Base-by-base conservation (phyloP, 2,888 invertebrate genomes). In the Meteorus colon region DNA sequence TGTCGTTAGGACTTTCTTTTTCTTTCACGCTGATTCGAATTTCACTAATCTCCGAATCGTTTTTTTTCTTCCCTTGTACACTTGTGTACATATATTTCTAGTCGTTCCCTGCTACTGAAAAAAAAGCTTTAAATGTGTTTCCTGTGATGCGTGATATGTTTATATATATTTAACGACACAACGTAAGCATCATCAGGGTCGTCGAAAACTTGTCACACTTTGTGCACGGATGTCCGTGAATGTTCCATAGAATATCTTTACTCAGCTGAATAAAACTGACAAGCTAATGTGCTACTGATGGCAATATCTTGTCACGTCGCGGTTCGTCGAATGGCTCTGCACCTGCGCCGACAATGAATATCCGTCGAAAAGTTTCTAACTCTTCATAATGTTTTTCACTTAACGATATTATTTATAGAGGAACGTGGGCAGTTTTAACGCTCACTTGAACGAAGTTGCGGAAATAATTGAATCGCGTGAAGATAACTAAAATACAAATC, bases 281-380 rank as follows among this genome's bases (percentile, higher is more conserved):
- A 82, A 83, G 82, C 82, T 88, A 89, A 89, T 88, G 88, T 87
- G 81, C 84, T 83, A 82, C 86, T 88, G 89, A 89, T 89, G 89
- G 89, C 86, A 83, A 88, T 88, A 86, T 86, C 89, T 88, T 89
- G 89, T 89, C 85, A 82, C 86, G 87, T 89, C 84, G 85, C 86
- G 86, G 86, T 84, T 86, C 86, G 86, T 78, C 84, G 85, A 84
- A 86, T 67, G 62, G 41, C 67, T 62, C 83, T 84, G 75, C 75
- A 78, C 89, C 88, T 88, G 88, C 88, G 88, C 85, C 84, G 81
- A 81, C 84, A 82, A 82, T 82, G 82, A 82, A 81, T 82, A 84
- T 83, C 80, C 82, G 77, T 78, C 78, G 74, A 74, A 75, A 65
- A 55, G 14, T 59, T 59, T 55, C 29, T 12, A 60, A 12, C 60